A percentile compares a stretch with the other conserved stretches of the same genome.
phyloP scores from a whole-genome alignment of 1,140 invertebrate species.

The Lutraria rhynchaena region DNA sequence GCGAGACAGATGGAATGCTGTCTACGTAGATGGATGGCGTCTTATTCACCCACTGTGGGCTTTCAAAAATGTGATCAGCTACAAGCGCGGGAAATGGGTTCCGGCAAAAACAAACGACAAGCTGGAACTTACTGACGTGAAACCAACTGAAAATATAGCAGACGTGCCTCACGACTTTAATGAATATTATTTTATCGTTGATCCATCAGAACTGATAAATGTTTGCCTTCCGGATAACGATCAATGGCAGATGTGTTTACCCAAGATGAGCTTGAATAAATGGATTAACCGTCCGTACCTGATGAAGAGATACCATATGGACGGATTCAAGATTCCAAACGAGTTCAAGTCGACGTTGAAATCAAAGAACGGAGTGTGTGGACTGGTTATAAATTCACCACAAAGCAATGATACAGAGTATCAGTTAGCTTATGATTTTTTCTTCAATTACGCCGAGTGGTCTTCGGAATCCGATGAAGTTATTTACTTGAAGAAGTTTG shows the following conservation, averaged over 20 bases:
- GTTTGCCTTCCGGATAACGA: slow-evolving; percentile 38
- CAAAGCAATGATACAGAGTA: neutral
- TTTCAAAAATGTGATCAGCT: slow-evolving; percentile 37
- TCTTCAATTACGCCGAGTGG: slow-evolving; percentile 26
- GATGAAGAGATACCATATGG: slow-evolving; percentile 31
- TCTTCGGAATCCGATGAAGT: slow-evolving; percentile 1
- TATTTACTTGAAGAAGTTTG: slow-evolving; percentile 23
- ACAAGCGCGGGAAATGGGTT: slow-evolving; percentile 37
- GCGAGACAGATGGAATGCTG: slow-evolving; percentile 69
- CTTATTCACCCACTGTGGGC: slow-evolving; percentile 80
- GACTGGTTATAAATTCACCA: slow-evolving; percentile 12
- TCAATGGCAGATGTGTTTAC: slow-evolving; percentile 31
- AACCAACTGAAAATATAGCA: neutral
- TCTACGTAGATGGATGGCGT: slow-evolving; percentile 68
- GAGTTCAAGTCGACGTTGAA: slow-evolving; percentile 43
- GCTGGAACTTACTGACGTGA: neutral
- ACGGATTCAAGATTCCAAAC: slow-evolving; percentile 27
- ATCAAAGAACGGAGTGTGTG: slow-evolving; percentile 39
- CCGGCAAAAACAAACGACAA: neutral
- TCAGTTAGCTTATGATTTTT: slow-evolving; percentile 55
- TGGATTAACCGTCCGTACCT: slow-evolving; percentile 25
- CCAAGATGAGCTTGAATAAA: slow-evolving; percentile 1
- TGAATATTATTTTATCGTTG: slow-evolving; percentile 51
- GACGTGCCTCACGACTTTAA: slow-evolving; percentile 36
- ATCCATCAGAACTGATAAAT: slow-evolving; percentile 33